Evolutionary conservation across 2,113 vertebrate species (phyloP), one percentile per base, ranked within the genome.

Genomic region (Bubo blakistoni): DNA sequence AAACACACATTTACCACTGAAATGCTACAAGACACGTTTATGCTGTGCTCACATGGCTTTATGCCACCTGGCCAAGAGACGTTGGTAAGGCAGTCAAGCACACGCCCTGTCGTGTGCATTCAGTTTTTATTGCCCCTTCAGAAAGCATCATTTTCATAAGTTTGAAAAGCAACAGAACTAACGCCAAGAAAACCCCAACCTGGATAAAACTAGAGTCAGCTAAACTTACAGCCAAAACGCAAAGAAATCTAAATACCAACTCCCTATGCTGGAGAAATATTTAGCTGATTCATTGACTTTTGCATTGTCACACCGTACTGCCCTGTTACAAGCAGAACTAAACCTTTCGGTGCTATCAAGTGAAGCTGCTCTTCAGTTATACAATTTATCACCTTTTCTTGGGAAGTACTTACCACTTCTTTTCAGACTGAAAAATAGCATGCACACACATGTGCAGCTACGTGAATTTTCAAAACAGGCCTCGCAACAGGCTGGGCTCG

Each of bases 51-150:
- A n/a, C 52, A 62, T 91, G 94, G 96, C 96, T 90, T 95, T 13
- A 2, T 78, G 94, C 94, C 96, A 85, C 92, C 92, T 94, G 90
- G 93, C 95, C 93, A 26, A 67, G 83, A 94, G 84, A 81, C 74
- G 10, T 74, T 95, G 91, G 95, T 94, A 76, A 91, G 95, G 96
- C 95, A 82, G 89, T 40, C 30, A 1, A 82, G 86, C 85, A 76
- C 95, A 97, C 97, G 58, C 96, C 95, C 92, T 81, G 97, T 95
- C 58, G 27, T 96, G 93, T n/a, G 49, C 71, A 36, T 94, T 87
- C 81, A 69, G 76, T 40, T 97, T 92, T 97, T 97, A 97, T 92
- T 90, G 92, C 73, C 73, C 47, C 0, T n/a, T 63, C 34, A 62
- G 55, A 72, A 86, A 74, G 15, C 27, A 49, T 44, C 4, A 1